phyloP scores from a whole-genome alignment of 2,113 vertebrate genomes.

The Panurus biarmicus region DNA sequence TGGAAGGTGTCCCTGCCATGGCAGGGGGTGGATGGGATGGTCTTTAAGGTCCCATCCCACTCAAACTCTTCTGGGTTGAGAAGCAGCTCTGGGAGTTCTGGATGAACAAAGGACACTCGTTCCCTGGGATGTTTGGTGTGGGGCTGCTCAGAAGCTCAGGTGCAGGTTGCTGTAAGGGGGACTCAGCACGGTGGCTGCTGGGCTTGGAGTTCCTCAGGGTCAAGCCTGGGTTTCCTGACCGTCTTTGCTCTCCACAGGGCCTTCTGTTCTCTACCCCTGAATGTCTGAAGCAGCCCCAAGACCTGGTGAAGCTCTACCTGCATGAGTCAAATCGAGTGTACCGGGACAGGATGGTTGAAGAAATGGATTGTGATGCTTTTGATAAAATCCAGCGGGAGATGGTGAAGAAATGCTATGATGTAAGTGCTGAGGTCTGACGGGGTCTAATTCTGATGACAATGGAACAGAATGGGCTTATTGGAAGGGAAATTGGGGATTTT shows the following conservation, averaged over 20 bases:
- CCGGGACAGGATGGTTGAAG: constrained; percentile 86
- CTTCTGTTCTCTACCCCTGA: constrained; percentile 83
- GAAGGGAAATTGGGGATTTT: not conserved
- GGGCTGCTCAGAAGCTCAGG: not conserved
- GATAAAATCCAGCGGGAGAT: constrained; percentile 84
- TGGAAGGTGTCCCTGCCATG: not conserved
- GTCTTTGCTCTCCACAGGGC: constrained; percentile 67
- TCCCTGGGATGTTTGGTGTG: not conserved
- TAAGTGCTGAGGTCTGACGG: constrained; percentile 53
- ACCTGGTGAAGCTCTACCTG: constrained; percentile 85
- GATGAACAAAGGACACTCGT: fast-evolving
- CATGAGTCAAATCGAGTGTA: constrained; percentile 89
- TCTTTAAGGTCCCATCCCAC: not conserved
- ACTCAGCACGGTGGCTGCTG: not conserved
- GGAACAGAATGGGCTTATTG: not conserved
- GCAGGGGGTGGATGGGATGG: not conserved
- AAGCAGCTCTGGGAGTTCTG: not conserved
- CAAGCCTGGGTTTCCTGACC: not conserved
- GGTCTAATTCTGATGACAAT: not conserved
- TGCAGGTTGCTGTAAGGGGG: not conserved
- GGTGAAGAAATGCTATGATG: constrained; percentile 82
- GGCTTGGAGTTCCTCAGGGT: not conserved
- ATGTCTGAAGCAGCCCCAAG: constrained; percentile 74
- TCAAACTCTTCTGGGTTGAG: not conserved
- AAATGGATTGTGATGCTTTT: constrained; percentile 76